These are phyloP conservation scores for Clarias gariepinus DNA, from an alignment of 2,113 vertebrate species.

Conservation along the genomic window DNA sequence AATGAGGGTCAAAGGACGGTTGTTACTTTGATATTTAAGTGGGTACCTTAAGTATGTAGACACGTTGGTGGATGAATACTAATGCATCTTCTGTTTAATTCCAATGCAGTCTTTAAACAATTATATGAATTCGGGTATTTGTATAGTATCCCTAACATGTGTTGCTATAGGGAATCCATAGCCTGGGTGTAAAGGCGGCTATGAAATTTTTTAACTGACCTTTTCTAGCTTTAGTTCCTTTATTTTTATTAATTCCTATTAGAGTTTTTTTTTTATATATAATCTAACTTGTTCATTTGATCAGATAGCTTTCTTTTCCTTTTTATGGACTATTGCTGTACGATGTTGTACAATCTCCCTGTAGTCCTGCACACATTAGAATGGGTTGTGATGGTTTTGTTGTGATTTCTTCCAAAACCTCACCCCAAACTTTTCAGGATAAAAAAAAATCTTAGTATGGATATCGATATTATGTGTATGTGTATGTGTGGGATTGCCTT, in stretches of 20 bases:
- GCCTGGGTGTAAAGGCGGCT: background rate
- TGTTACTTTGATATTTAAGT: background rate
- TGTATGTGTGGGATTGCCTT: conserved; percentile 17
- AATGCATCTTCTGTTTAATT: background rate
- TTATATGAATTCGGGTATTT: no score
- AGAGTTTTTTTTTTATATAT: no score
- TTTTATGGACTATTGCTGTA: background rate
- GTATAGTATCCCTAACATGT: no score
- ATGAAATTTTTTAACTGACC: no score
- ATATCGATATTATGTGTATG: background rate
- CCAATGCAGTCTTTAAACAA: background rate
- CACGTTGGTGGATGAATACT: background rate
- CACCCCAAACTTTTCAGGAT: background rate
- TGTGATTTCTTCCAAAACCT: background rate
- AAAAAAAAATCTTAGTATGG: background rate
- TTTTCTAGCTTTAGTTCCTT: background rate
- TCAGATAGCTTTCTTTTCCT: background rate
- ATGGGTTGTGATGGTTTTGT: background rate
- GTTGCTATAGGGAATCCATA: no score
- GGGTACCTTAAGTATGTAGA: background rate
- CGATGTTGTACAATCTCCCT: background rate
- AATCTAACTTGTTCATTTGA: no score
- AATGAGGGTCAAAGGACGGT: background rate
- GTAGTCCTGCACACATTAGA: background rate
- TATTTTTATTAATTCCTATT: no score